Percentiles rank a stretch among this genome's conserved stretches.
Conservation (phyloP, 1,140 invertebrate genomes). For the Musca vetustissima region DNA sequence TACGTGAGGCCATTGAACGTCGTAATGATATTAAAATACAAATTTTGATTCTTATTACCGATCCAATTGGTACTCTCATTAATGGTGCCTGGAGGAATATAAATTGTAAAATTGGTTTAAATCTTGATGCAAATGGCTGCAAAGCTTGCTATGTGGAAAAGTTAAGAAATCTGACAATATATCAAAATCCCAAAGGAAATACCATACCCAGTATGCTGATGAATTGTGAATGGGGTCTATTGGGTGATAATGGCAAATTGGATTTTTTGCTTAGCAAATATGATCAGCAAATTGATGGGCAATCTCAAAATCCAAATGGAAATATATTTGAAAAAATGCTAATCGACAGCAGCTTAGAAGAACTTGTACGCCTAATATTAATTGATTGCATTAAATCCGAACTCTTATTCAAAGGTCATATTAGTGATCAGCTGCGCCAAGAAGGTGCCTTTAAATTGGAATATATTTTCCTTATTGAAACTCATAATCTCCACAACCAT, state of each 20-base stretch:
- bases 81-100: constrained; percentile 27
- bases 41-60: constrained; percentile 91
- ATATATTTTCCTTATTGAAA: constrained; percentile 96
- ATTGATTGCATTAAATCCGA: constrained; percentile 86
- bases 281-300: constrained; percentile 78
- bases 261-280: constrained; percentile 83
- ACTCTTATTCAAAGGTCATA: constrained; percentile 91
- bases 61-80: constrained; percentile 91
- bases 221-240: constrained; percentile 96
- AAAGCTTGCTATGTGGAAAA: constrained; percentile 96
- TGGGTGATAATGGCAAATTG: constrained; percentile 83
- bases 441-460: constrained; percentile 73
- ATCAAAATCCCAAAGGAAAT: constrained; percentile 57
- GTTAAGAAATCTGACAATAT: constrained; percentile 42
- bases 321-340: constrained; percentile 87
- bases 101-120: constrained; percentile 54
- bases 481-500: constrained; percentile 76
- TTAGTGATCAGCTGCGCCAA: constrained; percentile 78
- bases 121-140: constrained; percentile 82
- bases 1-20: constrained; percentile 72
- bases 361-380: constrained; percentile 70
- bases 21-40: constrained; percentile 63
- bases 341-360: constrained; percentile 87
- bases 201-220: constrained; percentile 78
- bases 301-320: constrained; percentile 79